Evolutionary conservation across 2,888 invertebrate genomes (phyloP).

Genomic region (Aphodius granarius): DNA sequence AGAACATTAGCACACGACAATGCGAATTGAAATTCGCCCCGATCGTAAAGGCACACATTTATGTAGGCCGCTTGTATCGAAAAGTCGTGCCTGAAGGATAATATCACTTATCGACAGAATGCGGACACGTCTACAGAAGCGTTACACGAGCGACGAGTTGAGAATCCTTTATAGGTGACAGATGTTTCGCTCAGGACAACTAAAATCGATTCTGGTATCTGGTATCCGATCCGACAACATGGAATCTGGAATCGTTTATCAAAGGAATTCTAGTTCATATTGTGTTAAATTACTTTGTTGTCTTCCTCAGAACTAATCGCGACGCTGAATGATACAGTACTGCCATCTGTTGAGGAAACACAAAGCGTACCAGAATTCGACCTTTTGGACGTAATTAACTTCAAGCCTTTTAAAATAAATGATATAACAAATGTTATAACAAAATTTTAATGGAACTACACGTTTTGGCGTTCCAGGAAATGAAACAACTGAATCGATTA

Average conservation of each 20-base stretch:
- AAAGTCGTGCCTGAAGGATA: neutral
- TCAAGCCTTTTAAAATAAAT: too few species aligned
- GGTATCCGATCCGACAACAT: neutral
- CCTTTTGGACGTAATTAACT: too few species aligned
- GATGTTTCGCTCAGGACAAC: neutral
- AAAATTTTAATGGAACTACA: too few species aligned
- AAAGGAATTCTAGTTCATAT: neutral
- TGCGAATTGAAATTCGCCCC: neutral
- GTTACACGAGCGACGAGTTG: neutral
- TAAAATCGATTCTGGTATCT: neutral
- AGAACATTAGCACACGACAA: neutral
- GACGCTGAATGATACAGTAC: too few species aligned
- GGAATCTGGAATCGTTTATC: neutral
- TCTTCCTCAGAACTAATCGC: too few species aligned
- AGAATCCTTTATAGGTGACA: neutral
- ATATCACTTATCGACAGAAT: neutral
- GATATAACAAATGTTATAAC: too few species aligned
- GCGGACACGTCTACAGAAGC: neutral
- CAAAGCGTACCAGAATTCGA: too few species aligned
- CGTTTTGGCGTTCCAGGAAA: too few species aligned
- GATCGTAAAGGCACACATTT: neutral
- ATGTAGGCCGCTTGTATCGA: neutral
- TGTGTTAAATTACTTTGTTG: neutral
- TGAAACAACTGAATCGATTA: too few species aligned
- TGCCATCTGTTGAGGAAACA: too few species aligned